A percentile compares a stretch with the other conserved stretches of the same genome.
Evolutionary conservation across 92 coral and sea anemone genomes (phyloP).

Genomic region (Isaurus tuberculatus): DNA sequence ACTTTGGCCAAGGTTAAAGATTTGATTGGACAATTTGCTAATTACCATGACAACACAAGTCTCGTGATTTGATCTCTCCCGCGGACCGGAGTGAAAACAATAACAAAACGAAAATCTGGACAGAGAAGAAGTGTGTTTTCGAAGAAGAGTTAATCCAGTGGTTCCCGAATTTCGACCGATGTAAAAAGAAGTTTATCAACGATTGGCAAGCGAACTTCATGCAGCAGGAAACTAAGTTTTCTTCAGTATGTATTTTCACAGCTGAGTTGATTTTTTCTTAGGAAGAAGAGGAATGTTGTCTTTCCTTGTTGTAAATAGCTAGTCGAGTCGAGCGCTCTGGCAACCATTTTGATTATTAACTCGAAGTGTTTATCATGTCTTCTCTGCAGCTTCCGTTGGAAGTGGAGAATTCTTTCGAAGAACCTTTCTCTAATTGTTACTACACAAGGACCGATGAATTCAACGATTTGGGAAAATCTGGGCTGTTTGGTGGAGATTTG

Average conservation of each 20-base stretch:
- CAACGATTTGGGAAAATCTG: conserved; percentile 55
- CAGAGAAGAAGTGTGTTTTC: conserved; percentile 54
- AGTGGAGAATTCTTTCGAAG: conserved; percentile 85
- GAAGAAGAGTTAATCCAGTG: conserved; percentile 7
- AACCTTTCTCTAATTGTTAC: conserved; percentile 65
- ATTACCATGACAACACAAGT: conserved; percentile 81
- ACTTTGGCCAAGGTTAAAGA: conserved; percentile 80
- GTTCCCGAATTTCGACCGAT: conserved; percentile 19
- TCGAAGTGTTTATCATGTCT: conserved; percentile 31
- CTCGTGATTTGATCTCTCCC: conserved; percentile 94
- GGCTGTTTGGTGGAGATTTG: conserved; percentile 64
- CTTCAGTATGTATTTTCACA: conserved; percentile 76
- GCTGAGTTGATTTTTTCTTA: conserved; percentile 10
- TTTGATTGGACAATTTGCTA: conserved; percentile 77
- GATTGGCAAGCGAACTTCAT: conserved; percentile 58
- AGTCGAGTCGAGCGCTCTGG: conserved; percentile 1
- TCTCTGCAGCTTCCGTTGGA: conserved; percentile 80
- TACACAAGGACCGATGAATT: conserved; percentile 62
- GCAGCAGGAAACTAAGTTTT: conserved; percentile 78
- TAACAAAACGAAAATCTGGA: conserved; percentile 91
- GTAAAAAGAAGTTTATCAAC: conserved; percentile 40
- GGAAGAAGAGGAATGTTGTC: conserved; percentile 32
- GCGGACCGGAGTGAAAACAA: conserved; percentile 93
- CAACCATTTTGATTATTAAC: conserved; percentile 45
- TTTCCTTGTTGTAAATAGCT: conserved; percentile 30